Percentiles rank a stretch among this genome's conserved stretches.
Conservation (phyloP, 2,797 vertebrate species). For the Oreonectes daqikongensis region DNA sequence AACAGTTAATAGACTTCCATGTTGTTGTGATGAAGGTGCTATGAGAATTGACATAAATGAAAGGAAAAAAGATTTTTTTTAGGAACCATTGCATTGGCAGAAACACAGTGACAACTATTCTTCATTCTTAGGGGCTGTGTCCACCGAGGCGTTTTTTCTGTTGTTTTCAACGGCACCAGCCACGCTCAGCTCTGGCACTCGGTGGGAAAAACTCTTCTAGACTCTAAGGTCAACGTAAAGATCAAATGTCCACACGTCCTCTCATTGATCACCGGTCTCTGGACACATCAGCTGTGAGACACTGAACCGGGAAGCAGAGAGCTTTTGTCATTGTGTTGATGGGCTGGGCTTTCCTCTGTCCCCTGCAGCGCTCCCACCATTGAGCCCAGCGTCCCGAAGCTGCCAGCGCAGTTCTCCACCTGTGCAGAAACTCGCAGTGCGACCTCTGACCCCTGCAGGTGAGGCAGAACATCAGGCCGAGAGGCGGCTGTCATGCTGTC, state of each 20-base stretch:
- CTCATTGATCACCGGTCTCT: neutral
- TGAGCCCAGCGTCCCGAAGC: slow-evolving; percentile 60
- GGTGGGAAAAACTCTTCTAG: too few species aligned
- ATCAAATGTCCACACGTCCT: neutral
- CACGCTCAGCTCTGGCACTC: too few species aligned
- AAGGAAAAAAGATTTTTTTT: too few species aligned
- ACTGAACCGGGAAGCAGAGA: slow-evolving; percentile 56
- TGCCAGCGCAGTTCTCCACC: slow-evolving; percentile 59
- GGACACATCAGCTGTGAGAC: slow-evolving; percentile 48
- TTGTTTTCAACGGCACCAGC: too few species aligned
- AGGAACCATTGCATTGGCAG: too few species aligned
- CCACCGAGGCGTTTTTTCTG: too few species aligned
- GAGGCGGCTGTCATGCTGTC: slow-evolving; percentile 63
- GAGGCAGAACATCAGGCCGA: slow-evolving; percentile 16
- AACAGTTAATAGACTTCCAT: too few species aligned
- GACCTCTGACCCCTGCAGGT: slow-evolving; percentile 34
- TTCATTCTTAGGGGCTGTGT: too few species aligned
- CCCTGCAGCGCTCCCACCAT: slow-evolving; percentile 59
- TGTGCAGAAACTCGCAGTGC: slow-evolving; percentile 65
- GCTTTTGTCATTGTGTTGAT: slow-evolving; percentile 27
- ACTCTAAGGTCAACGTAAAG: too few species aligned
- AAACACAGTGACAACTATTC: too few species aligned
- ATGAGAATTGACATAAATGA: too few species aligned
- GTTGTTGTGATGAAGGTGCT: too few species aligned
- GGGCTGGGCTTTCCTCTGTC: neutral